A percentile compares a stretch with the other conserved stretches of the same genome.
These are phyloP conservation scores for Nemotelus pantherinus DNA, from an alignment of 2,888 invertebrate genomes.

Conservation along the genomic window DNA sequence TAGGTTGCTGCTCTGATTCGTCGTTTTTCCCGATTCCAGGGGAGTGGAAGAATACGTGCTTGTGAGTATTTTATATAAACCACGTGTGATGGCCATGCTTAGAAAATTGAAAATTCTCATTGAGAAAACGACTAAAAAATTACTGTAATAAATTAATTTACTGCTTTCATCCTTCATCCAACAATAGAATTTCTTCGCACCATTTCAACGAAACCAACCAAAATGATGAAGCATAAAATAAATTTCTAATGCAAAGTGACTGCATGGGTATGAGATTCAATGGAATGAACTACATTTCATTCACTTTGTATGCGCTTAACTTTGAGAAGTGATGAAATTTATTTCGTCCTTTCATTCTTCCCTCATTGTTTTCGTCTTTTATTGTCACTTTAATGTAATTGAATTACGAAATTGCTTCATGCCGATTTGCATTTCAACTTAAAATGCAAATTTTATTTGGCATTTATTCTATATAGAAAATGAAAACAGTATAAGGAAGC, in stretches of 20 bases:
- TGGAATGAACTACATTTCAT: not conserved
- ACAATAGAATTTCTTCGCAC: too few relatives aligned
- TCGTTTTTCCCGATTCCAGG: too few relatives aligned
- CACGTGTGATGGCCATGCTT: too few relatives aligned
- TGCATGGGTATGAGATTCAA: not conserved
- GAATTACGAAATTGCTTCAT: constrained; percentile 36
- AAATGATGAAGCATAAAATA: not conserved
- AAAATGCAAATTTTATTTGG: constrained; percentile 44
- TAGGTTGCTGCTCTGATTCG: not conserved
- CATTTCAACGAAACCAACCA: not conserved
- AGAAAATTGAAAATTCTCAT: too few relatives aligned
- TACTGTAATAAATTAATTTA: too few relatives aligned
- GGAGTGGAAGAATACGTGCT: too few relatives aligned
- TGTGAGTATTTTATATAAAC: too few relatives aligned
- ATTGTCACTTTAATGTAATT: constrained; percentile 43
- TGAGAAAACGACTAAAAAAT: too few relatives aligned
- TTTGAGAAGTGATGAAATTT: constrained; percentile 31
- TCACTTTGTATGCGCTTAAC: not conserved
- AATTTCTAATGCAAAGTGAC: not conserved
- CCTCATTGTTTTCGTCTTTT: constrained; percentile 13
- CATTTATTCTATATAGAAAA: not conserved
- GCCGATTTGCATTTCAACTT: constrained; percentile 34
- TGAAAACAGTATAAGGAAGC: too few relatives aligned
- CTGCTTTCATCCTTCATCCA: too few relatives aligned
- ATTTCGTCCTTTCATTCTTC: not conserved